phyloP scores from a whole-genome alignment of 1,140 invertebrate species.

The Polypedilum vanderplanki region DNA sequence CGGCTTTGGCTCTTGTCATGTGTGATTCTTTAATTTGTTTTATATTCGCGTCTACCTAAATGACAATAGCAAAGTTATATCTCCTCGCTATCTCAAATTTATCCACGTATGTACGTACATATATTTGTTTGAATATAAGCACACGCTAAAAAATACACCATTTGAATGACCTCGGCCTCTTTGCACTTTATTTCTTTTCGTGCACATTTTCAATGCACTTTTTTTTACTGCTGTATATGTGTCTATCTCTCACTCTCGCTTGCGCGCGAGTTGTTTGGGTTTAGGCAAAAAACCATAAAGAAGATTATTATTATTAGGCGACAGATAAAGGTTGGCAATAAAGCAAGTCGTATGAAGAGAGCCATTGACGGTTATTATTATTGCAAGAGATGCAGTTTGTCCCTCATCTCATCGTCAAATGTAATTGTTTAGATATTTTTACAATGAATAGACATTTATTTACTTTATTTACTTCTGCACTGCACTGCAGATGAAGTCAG shows the following conservation, averaged over 20 bases:
- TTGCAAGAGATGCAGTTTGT: constrained; percentile 20
- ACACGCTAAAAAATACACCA: constrained; percentile 21
- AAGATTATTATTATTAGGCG: constrained; percentile 13
- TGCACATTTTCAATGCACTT: constrained; percentile 27
- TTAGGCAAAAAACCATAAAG: constrained; percentile 18
- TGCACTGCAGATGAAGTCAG: not conserved
- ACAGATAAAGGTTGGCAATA: constrained; percentile 16
- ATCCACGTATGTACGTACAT: not conserved
- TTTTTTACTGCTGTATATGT: not conserved
- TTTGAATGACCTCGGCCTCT: constrained; percentile 23
- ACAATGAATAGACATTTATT: not conserved
- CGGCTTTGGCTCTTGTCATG: constrained; percentile 26
- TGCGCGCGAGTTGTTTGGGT: no score
- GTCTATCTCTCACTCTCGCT: no score
- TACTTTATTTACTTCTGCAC: not conserved
- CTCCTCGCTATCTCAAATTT: constrained; percentile 16
- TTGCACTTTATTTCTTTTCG: constrained; percentile 27
- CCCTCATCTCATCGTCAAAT: constrained; percentile 23
- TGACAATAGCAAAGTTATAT: constrained; percentile 8
- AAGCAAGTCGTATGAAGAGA: not conserved
- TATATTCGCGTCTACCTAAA: not conserved
- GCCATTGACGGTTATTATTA: not conserved
- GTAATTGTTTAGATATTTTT: constrained; percentile 21
- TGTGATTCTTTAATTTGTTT: constrained; percentile 27
- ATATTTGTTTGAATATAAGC: not conserved